Conservation (phyloP, 2,113 vertebrate species). For the Pelecanus crispus region DNA sequence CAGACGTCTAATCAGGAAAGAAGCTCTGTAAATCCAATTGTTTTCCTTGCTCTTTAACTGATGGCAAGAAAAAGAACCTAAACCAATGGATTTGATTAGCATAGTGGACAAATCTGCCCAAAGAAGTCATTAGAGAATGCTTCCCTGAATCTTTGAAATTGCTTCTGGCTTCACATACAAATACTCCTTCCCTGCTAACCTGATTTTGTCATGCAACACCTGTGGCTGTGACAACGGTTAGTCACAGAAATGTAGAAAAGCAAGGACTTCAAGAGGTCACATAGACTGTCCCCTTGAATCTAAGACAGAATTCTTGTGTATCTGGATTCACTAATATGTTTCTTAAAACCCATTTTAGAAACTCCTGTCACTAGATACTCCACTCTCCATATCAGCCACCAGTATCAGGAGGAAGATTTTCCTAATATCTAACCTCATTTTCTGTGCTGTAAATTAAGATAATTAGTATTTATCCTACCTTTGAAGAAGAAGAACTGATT, state of each 20-base stretch:
- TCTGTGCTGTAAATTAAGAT: background rate
- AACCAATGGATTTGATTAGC: background rate
- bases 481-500: background rate
- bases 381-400: background rate
- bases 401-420: background rate
- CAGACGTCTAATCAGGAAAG: constrained; percentile 20
- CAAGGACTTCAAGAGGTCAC: background rate
- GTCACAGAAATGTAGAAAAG: background rate
- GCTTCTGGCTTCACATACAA: background rate
- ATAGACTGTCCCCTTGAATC: background rate
- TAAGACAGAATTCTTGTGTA: background rate
- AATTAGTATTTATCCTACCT: background rate
- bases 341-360: background rate
- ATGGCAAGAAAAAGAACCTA: constrained; percentile 5
- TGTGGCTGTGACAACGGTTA: background rate
- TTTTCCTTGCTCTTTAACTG: constrained; percentile 42
- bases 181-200: background rate
- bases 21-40: constrained; percentile 25
- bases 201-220: background rate
- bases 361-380: background rate
- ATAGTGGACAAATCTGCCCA: background rate
- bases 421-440: background rate
- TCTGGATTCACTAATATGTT: background rate
- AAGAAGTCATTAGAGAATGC: background rate
- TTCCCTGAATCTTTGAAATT: background rate